Base-by-base conservation (phyloP, 1,140 invertebrate species). In the Panulirus ornatus region DNA sequence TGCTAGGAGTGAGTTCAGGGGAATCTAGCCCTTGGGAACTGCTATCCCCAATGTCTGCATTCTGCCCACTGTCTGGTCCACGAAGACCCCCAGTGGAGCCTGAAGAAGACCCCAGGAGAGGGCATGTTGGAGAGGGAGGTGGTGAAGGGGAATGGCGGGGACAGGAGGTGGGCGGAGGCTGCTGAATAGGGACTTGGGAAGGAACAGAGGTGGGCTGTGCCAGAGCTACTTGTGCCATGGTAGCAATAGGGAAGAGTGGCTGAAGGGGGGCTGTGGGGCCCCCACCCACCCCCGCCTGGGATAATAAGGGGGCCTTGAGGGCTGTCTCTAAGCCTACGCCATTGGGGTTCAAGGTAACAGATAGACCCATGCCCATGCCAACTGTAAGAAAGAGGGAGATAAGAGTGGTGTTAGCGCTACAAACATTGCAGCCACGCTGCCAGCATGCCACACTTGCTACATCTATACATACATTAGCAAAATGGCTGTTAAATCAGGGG, bases 261-360 rank as follows among this genome's bases (percentile, higher is more conserved):
- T 91, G 90, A 30, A 91, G 84, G 47, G 90, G 90, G 79, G 79
- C 90, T 44, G 84, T 91, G 79, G 90, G 90, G 54, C 82, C 88
- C 79, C 88, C 88, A 75, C 90, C 75, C 70, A 79, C 90, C 40
- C 90, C 84, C 63, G 84, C 38, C 84, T 91, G 91, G 73, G 91
- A 88, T 66, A 92, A 90, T 70, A 92, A 84, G 51, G 91, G 91
- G 71, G 91, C 91, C 88, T 92, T 92, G 79, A 92, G 89, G 58
- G 91, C 91, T 22, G 91, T 92, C 73, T 92, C 89, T 85, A 92
- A 87, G 85, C 91, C 91, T 84, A 92, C 91, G 88, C 91, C 91
- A 92, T 92, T 92, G 84, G 91, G 91, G 78, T 92, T 92, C 89
- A 92, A 91, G 85, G 91, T 88, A 73, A 92, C 91, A 89, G 91